These are phyloP conservation scores for Sinocyclocheilus grahami DNA, from an alignment of 2,113 vertebrate species.

Conservation along the genomic window DNA sequence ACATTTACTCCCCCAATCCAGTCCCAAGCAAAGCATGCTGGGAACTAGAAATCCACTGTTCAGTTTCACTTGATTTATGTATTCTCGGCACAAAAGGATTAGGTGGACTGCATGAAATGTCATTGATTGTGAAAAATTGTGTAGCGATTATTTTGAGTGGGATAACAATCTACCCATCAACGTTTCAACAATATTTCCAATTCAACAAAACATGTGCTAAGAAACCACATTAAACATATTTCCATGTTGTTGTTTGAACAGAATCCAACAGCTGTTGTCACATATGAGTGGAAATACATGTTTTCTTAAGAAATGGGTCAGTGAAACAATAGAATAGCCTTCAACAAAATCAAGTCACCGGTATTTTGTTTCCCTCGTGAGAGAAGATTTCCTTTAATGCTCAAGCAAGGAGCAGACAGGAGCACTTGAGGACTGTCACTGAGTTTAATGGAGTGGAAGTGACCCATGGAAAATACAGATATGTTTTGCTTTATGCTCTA, in stretches of 20 bases:
- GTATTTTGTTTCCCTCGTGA: background rate
- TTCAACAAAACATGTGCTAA: background rate
- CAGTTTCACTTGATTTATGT: background rate
- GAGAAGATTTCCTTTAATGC: background rate
- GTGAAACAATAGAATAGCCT: background rate
- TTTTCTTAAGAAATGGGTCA: background rate
- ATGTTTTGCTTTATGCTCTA: constrained; percentile 25
- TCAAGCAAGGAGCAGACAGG: constrained; percentile 1
- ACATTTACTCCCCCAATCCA: background rate
- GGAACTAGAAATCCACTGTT: background rate
- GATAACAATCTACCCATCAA: background rate
- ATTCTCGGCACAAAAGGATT: background rate
- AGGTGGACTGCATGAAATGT: background rate
- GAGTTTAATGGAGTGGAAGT: constrained; percentile 52
- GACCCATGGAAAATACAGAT: constrained; percentile 40
- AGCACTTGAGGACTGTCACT: background rate
- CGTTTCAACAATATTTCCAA: background rate
- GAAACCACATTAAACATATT: background rate
- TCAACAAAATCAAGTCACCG: background rate
- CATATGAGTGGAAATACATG: background rate
- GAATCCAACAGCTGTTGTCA: background rate
- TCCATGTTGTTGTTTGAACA: background rate
- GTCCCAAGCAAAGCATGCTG: background rate
- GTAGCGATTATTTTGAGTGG: background rate
- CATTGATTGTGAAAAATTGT: background rate